phyloP scores from a whole-genome alignment of 2,888 invertebrate species.

The Dusona sp. region DNA sequence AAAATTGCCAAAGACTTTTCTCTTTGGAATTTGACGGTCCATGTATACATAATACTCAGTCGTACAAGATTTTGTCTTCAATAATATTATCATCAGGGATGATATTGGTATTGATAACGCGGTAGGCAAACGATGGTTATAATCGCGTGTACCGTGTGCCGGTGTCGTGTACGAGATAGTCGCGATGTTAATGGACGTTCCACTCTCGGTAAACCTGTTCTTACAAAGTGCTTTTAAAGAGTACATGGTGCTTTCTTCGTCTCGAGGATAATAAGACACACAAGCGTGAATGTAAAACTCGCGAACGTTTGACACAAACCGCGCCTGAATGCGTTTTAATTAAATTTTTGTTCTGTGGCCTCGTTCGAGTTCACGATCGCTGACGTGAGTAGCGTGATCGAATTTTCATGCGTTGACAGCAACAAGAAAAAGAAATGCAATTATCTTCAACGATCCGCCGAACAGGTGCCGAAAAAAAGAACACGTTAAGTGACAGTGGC shows the following conservation, averaged over 20 bases:
- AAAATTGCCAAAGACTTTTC: not conserved
- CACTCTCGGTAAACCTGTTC: slow-evolving; percentile 26
- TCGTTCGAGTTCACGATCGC: not conserved
- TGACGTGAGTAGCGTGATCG: not conserved
- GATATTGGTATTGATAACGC: not conserved
- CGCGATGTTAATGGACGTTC: slow-evolving; percentile 31
- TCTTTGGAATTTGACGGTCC: not conserved
- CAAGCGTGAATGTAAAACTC: not conserved
- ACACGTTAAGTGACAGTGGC: not conserved
- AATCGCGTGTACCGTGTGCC: slow-evolving; percentile 20
- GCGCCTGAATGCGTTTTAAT: not conserved
- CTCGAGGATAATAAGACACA: not conserved
- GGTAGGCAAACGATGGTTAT: slow-evolving; percentile 13
- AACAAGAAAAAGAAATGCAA: not conserved
- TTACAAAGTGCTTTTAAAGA: slow-evolving; percentile 22
- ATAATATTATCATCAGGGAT: not conserved
- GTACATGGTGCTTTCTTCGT: not conserved
- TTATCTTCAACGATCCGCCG: not conserved
- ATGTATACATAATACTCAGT: not conserved
- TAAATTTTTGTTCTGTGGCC: slow-evolving; percentile 11
- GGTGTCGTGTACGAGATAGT: slow-evolving; percentile 14
- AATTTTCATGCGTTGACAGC: not conserved
- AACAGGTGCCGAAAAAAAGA: not conserved
- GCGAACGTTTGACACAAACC: not conserved
- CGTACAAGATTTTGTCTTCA: not conserved